Percentiles rank a stretch among this genome's conserved stretches.
phyloP scores from a whole-genome alignment of 2,113 vertebrate species.

The Panthera tigris region DNA sequence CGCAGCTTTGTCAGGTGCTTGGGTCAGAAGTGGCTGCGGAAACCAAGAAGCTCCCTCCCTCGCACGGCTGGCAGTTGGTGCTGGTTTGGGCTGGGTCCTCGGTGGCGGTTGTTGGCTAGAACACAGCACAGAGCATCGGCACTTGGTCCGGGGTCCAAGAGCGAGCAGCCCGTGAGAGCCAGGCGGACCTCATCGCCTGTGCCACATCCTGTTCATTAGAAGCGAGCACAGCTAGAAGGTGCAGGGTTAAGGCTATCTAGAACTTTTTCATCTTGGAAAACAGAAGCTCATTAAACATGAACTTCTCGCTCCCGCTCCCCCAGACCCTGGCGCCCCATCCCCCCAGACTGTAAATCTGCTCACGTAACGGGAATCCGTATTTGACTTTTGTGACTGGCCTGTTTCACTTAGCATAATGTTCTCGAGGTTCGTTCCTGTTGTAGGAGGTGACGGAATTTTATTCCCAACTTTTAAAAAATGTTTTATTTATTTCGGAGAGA shows the following conservation, averaged over 20 bases:
- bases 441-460: background rate
- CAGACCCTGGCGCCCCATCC: background rate
- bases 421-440: background rate
- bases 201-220: rapidly evolving
- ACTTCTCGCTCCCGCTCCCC: background rate
- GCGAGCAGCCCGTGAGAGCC: background rate
- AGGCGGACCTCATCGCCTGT: rapidly evolving
- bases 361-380: background rate
- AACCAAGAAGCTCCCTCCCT: background rate
- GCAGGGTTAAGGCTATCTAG: background rate
- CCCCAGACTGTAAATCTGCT: background rate
- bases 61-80: background rate
- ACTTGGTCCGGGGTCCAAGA: background rate
- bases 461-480: background rate
- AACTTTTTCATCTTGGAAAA: background rate
- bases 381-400: background rate
- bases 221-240: background rate
- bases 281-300: background rate
- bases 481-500: no score
- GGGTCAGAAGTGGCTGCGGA: background rate
- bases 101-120: background rate
- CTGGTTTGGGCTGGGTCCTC: background rate
- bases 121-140: background rate
- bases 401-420: background rate
- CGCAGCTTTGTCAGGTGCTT: background rate